Conservation (phyloP, 1,140 invertebrate species). For the Sitobion miscanthi region DNA sequence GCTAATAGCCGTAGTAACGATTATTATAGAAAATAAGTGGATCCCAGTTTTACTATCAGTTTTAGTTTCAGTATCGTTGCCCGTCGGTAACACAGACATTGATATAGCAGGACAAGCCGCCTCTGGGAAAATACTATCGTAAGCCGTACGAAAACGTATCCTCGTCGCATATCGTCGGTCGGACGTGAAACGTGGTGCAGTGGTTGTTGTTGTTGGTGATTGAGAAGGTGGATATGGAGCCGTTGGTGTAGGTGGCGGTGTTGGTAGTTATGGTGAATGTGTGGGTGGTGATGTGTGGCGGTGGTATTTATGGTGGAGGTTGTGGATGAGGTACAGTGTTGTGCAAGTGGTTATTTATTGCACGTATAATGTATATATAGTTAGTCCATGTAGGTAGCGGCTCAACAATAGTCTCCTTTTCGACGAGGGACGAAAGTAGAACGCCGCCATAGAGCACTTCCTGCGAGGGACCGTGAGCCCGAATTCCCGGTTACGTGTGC, state of each 20-base stretch:
- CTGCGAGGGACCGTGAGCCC: not conserved
- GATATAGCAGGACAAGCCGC: not conserved
- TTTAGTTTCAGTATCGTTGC: too few relatives aligned
- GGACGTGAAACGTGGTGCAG: not conserved
- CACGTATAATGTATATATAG: not conserved
- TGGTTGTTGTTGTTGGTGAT: not conserved
- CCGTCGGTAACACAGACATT: not conserved
- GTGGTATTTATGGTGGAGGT: not conserved
- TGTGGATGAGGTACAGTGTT: not conserved
- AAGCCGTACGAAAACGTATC: not conserved
- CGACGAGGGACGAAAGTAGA: too few relatives aligned
- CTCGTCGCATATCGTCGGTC: not conserved
- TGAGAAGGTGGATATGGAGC: not conserved
- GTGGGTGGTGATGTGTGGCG: not conserved
- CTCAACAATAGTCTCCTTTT: constrained; percentile 31
- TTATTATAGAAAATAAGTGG: not conserved
- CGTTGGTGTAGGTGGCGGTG: too few relatives aligned
- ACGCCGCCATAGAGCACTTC: not conserved
- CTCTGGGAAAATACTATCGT: not conserved
- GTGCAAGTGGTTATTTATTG: constrained; percentile 20
- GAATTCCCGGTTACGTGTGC: not conserved
- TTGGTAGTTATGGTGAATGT: not conserved
- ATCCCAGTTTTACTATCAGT: too few relatives aligned
- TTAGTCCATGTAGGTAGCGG: not conserved
- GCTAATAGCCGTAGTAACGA: not conserved